Percentiles rank a stretch among this genome's conserved stretches.
Conservation (phyloP, 2,888 invertebrate species). For the Tinea semifulvella region DNA sequence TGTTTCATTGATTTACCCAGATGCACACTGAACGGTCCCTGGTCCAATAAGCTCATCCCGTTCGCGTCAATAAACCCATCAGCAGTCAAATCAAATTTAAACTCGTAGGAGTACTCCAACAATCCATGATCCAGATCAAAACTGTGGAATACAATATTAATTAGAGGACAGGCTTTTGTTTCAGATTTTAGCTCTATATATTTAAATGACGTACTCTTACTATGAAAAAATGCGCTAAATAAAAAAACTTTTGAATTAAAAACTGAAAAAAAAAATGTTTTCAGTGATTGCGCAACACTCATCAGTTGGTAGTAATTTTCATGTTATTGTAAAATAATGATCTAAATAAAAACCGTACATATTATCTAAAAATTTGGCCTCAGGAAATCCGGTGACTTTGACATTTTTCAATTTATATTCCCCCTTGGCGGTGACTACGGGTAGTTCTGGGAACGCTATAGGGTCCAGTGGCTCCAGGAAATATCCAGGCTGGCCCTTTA, state of each 20-base stretch:
- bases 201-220: too few species aligned
- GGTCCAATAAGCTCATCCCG: not conserved
- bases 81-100: conserved; percentile 9
- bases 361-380: not conserved
- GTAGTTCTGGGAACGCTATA: not conserved
- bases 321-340: too few species aligned
- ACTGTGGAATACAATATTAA: not conserved
- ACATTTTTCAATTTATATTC: conserved; percentile 2
- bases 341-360: not conserved
- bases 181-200: too few species aligned
- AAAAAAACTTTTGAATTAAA: too few species aligned
- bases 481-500: conserved; percentile 11
- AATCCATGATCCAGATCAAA: not conserved
- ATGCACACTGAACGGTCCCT: conserved; percentile 3
- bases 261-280: too few species aligned
- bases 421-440: not conserved
- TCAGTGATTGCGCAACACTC: too few species aligned
- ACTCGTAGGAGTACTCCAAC: not conserved
- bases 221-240: too few species aligned
- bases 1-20: too few species aligned
- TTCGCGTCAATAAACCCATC: not conserved
- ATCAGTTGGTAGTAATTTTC: too few species aligned
- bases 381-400: conserved; percentile 8
- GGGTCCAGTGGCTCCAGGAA: conserved; percentile 2
- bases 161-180: not conserved